A percentile compares a stretch with the other conserved stretches of the same genome.
These are phyloP conservation scores for Neodontobutis hainanensis DNA, from an alignment of 2,113 vertebrate species.

Conservation along the genomic window DNA sequence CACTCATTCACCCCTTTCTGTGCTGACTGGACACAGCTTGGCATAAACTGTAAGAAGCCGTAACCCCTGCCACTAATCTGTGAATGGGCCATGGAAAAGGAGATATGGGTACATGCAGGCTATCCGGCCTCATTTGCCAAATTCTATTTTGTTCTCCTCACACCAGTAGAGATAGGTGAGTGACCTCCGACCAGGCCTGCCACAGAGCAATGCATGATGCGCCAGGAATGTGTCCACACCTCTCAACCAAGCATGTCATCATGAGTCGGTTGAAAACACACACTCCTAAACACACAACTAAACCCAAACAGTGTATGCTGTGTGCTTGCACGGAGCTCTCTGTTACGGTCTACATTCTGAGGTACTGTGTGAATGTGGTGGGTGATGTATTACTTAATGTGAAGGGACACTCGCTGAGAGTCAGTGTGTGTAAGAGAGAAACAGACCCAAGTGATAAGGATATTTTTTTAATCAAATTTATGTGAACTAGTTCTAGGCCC, in stretches of 20 bases:
- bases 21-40: slow-evolving; percentile 44
- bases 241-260: slow-evolving; percentile 58
- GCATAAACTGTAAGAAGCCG: slow-evolving; percentile 34
- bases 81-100: slow-evolving; percentile 40
- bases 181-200: slow-evolving; percentile 54
- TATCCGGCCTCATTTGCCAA: slow-evolving; percentile 35
- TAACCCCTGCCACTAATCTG: slow-evolving; percentile 56
- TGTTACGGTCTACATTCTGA: slow-evolving; percentile 70
- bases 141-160: slow-evolving; percentile 26
- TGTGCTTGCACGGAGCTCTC: slow-evolving; percentile 35
- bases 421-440: slow-evolving; percentile 14
- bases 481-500: slow-evolving; percentile 68
- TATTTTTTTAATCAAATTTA: slow-evolving; percentile 63
- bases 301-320: slow-evolving; percentile 56
- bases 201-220: slow-evolving; percentile 13
- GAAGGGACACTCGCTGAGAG: slow-evolving; percentile 31
- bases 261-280: slow-evolving; percentile 32
- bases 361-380: slow-evolving; percentile 53
- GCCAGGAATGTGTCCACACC: slow-evolving; percentile 72
- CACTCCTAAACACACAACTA: slow-evolving; percentile 29
- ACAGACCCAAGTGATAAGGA: slow-evolving; percentile 55
- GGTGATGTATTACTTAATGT: slow-evolving; percentile 57
- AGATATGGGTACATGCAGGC: slow-evolving; percentile 47
- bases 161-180: slow-evolving; percentile 57
- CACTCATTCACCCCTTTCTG: slow-evolving; percentile 53